Evolutionary conservation across 2,888 invertebrate genomes (phyloP), one percentile per base, ranked within the genome.

Genomic region (Agonopterix alstromeriana): DNA sequence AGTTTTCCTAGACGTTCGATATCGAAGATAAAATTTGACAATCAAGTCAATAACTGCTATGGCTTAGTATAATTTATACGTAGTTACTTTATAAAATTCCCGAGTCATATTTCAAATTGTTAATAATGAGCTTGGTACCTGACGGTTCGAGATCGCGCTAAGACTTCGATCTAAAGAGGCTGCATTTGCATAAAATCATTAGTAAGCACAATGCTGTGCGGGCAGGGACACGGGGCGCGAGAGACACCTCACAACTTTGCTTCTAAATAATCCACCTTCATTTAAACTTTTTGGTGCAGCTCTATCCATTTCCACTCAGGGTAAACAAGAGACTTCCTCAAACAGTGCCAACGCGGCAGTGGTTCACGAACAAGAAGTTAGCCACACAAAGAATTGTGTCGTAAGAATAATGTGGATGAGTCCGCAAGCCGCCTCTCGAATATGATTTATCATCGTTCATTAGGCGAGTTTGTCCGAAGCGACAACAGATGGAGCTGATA

Each of bases 381-480:
- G 45, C 40, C 49, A 54, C 67, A 61, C 46, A 38, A 56, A 60
- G 57, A 55, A 60, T 61, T 57, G 55, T 53, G 58, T 67, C 70
- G 65, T 61, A 73, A 73, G 73, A 75, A 76, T 73, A 70, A 68
- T 71, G 66, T 65, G 77, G 76, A 71, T 67, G 67, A 65, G 73
- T 75, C 70, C 67, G 68, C 73, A 71, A 81, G 83, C 82, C 78
- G 82, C 82, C 83, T 86, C 85, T 88, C 87, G 87, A 88, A 87
- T 88, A 88, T 88, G 88, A 88, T 88, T 88, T 87, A 88, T 88
- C 87, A 88, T 88, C 87, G 87, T 88, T 88, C 87, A 88, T 88
- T 88, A 88, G 85, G 83, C 79, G 87, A 88, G 87, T 88, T 88
- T 88, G 87, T 88, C 87, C 87, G 85, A 84, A 82, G 74, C 87